Conservation (phyloP, 2,888 invertebrate species). For the Formica aserva region DNA sequence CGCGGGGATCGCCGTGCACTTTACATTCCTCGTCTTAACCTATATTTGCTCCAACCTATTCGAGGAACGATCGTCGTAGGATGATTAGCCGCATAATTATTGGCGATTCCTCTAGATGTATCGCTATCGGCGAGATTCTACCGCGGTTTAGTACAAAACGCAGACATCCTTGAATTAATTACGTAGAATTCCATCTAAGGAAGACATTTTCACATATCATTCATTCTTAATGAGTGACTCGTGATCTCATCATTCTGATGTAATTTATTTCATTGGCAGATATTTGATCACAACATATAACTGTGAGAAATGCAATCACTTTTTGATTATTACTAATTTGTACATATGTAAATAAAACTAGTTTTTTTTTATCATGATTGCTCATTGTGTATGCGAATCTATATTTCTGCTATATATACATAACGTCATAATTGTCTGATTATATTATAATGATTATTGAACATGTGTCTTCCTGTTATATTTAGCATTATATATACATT, state of each 20-base stretch:
- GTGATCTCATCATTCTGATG: neutral
- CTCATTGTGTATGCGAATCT: neutral
- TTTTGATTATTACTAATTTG: neutral
- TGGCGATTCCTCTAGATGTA: neutral
- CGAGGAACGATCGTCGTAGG: neutral
- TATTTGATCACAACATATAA: constrained; percentile 3
- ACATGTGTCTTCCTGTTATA: neutral
- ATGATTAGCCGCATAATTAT: neutral
- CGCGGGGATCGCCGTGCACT: neutral
- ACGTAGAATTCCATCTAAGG: neutral
- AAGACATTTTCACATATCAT: neutral
- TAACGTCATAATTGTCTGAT: neutral
- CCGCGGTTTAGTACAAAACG: neutral
- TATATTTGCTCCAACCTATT: constrained; percentile 21
- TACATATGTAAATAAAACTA: neutral
- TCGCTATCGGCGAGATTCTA: neutral
- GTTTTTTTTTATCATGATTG: neutral
- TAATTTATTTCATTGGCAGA: constrained; percentile 2
- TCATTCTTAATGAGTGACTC: neutral
- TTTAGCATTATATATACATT: neutral
- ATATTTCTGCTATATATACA: neutral
- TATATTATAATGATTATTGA: neutral
- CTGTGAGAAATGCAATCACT: neutral
- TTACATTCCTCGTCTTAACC: constrained; percentile 34
- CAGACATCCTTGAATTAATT: neutral